Conservation (phyloP, 2,797 vertebrate genomes). For the Phoeniculus purpureus region DNA sequence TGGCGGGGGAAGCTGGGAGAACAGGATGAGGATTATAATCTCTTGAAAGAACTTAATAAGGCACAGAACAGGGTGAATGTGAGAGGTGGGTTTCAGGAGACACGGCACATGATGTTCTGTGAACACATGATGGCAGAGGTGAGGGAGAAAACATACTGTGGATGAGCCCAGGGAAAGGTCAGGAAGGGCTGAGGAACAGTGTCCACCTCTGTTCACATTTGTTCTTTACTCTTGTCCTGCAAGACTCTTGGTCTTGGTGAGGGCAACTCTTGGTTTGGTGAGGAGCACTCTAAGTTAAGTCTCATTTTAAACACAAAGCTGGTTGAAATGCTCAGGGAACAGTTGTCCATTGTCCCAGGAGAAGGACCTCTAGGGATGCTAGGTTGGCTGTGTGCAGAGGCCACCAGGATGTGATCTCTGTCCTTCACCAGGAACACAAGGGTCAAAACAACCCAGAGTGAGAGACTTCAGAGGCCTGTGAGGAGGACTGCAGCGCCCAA, state of each 20-base stretch:
- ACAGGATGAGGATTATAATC: not conserved
- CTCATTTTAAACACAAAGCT: not conserved
- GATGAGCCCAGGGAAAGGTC: not conserved
- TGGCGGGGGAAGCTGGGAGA: not conserved
- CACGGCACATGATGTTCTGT: rapidly evolving
- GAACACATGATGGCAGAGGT: not conserved
- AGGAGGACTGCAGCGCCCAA: not conserved
- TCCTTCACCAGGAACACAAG: not conserved
- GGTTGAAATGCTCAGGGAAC: not conserved
- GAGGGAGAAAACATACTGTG: not conserved
- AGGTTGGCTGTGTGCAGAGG: not conserved
- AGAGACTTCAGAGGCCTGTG: not conserved
- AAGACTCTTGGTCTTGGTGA: not conserved
- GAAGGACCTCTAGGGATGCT: not conserved
- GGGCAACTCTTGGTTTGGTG: not conserved
- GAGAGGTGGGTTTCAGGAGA: not conserved
- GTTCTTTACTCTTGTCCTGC: not conserved
- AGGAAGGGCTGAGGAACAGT: not conserved
- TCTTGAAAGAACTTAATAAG: not conserved
- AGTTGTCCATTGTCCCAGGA: rapidly evolving
- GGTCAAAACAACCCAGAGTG: rapidly evolving
- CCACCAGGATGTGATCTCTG: not conserved
- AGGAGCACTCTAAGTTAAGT: not conserved
- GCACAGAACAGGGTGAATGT: not conserved
- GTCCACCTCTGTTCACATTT: not conserved